Evolutionary conservation across 2,888 invertebrate genomes (phyloP).

Genomic region (Chymomyza caudatula): DNA sequence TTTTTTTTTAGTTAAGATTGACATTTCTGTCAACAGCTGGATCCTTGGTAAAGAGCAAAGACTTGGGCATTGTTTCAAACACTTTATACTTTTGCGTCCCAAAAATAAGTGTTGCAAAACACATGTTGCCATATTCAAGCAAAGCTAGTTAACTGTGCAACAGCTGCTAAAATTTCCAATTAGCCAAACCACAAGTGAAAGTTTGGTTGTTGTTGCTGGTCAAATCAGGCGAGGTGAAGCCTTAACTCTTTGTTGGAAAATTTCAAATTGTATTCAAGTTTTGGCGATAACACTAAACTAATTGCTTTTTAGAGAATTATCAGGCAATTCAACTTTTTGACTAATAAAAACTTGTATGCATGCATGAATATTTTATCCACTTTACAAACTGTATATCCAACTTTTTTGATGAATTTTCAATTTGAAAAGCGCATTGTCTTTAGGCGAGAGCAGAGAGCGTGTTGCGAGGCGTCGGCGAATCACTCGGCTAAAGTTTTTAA

Average conservation of each 20-base stretch:
- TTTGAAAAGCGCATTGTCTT: constrained; percentile 58
- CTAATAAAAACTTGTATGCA: constrained; percentile 63
- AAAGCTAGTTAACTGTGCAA: neutral
- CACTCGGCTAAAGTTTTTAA: constrained; percentile 60
- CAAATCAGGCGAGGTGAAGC: too few relatives aligned
- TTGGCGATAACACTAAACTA: constrained; percentile 36
- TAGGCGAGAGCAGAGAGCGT: neutral
- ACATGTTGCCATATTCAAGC: too few relatives aligned
- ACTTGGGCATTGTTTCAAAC: too few relatives aligned
- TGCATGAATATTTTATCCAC: constrained; percentile 69
- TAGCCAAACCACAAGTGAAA: neutral
- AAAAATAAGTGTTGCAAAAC: too few relatives aligned
- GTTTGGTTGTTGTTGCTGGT: neutral
- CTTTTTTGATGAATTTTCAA: constrained; percentile 74
- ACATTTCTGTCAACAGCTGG: too few relatives aligned
- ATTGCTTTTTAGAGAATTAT: constrained; percentile 65
- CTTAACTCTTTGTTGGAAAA: neutral
- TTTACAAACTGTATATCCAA: constrained; percentile 50
- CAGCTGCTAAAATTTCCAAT: neutral
- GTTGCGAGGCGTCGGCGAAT: constrained; percentile 26
- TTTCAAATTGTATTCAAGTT: constrained; percentile 12
- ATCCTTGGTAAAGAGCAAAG: too few relatives aligned
- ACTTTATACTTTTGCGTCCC: too few relatives aligned
- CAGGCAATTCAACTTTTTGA: constrained; percentile 62
- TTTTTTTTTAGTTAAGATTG: too few relatives aligned